Percentiles rank a stretch among this genome's conserved stretches.
phyloP scores from a whole-genome alignment of 2,797 vertebrate species.

The Brachymystax lenok region DNA sequence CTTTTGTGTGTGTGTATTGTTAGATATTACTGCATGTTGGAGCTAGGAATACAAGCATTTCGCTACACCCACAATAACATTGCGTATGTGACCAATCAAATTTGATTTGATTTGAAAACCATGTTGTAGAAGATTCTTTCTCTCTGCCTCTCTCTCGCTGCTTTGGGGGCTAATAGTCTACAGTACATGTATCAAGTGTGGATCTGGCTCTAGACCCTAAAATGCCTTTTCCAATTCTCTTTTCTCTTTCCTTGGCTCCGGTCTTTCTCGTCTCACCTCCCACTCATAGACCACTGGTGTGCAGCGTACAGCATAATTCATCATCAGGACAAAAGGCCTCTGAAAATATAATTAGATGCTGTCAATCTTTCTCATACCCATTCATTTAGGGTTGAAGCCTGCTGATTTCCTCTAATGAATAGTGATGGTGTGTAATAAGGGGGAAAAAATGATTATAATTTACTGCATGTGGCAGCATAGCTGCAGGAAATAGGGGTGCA shows the following conservation, averaged over 20 bases:
- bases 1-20: too few species aligned
- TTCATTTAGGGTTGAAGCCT: conserved; percentile 16
- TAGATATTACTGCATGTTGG: too few species aligned
- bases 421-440: not conserved
- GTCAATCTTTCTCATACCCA: conserved; percentile 19
- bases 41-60: too few species aligned
- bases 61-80: too few species aligned
- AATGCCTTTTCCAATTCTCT: too few species aligned
- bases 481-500: too few species aligned
- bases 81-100: too few species aligned
- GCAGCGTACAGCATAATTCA: not conserved
- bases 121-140: not conserved
- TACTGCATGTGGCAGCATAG: too few species aligned
- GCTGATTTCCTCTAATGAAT: not conserved
- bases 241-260: not conserved
- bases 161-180: not conserved
- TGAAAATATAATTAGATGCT: conserved; percentile 21
- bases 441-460: too few species aligned
- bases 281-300: not conserved
- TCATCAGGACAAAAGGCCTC: conserved; percentile 16
- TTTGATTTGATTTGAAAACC: too few species aligned
- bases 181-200: too few species aligned
- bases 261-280: not conserved
- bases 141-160: not conserved
- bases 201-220: not conserved